These are phyloP conservation scores for Anguilla pacifica DNA, from an alignment of 2,797 vertebrate species.

Conservation along the genomic window DNA sequence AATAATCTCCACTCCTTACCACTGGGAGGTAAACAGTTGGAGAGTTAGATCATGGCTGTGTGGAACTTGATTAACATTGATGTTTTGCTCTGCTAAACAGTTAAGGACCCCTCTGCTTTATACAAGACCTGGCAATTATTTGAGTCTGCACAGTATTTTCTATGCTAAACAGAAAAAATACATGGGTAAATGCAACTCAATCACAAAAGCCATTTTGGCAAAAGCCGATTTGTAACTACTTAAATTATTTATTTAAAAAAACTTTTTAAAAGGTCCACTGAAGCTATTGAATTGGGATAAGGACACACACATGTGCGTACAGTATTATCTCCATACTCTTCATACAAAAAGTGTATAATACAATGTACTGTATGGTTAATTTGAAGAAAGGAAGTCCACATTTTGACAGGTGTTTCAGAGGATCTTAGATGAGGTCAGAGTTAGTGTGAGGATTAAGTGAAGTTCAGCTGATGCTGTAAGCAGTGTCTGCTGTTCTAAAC, in stretches of 20 bases:
- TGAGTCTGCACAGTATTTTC: not conserved
- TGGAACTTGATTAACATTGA: not conserved
- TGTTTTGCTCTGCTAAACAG: not conserved
- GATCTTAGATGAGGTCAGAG: not conserved
- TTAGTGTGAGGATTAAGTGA: not conserved
- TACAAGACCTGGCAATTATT: not conserved
- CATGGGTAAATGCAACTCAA: not conserved
- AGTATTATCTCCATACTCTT: not conserved
- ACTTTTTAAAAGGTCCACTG: not conserved
- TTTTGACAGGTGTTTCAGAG: not conserved
- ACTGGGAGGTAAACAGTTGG: constrained; percentile 70
- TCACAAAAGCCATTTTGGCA: not conserved
- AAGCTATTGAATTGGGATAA: not conserved
- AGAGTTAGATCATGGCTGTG: not conserved
- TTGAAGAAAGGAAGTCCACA: not conserved
- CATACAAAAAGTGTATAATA: not conserved
- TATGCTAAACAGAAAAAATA: not conserved
- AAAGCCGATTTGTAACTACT: not conserved
- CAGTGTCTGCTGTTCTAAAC: not conserved
- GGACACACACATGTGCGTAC: not conserved
- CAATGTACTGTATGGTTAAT: not conserved
- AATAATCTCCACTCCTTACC: constrained; percentile 97
- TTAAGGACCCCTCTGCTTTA: not conserved
- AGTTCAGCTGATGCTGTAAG: not conserved
- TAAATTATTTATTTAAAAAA: too few relatives aligned